Conservation (phyloP, 2,113 vertebrate genomes). For the Haplochromis burtoni region DNA sequence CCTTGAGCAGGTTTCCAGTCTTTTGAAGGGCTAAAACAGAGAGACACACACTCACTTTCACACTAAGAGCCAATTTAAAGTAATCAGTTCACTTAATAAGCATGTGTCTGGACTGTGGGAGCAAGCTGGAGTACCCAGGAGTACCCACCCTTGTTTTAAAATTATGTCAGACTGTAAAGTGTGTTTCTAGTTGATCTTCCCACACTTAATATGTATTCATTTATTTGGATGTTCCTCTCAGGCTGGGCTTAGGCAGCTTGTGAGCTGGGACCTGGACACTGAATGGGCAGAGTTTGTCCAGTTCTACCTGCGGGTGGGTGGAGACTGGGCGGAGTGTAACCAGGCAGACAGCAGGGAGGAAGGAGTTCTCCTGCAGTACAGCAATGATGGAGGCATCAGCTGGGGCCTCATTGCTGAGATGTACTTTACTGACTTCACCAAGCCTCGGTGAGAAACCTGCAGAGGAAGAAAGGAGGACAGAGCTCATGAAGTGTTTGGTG, state of each 20-base stretch:
- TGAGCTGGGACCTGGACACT: conserved; percentile 95
- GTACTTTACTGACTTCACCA: conserved; percentile 98
- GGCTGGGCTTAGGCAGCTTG: conserved; percentile 89
- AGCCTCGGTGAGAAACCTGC: conserved; percentile 76
- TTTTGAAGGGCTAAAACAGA: no score
- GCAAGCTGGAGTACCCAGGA: neutral
- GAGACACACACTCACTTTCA: neutral
- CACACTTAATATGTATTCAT: neutral
- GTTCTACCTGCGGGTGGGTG: conserved; percentile 96
- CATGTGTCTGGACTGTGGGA: neutral
- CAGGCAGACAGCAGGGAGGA: conserved; percentile 93
- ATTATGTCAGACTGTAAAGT: neutral
- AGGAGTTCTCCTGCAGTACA: conserved; percentile 91
- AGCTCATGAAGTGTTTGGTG: neutral
- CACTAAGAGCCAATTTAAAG: neutral
- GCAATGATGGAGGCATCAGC: conserved; percentile 91
- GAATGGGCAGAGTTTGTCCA: conserved; percentile 98
- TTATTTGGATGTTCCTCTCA: conserved; percentile 34
- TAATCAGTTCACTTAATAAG: neutral
- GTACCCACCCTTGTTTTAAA: neutral
- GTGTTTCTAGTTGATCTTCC: neutral
- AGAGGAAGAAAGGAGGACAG: neutral
- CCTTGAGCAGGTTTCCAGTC: neutral
- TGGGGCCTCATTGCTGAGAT: conserved; percentile 97
- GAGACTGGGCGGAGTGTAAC: conserved; percentile 86